Base-by-base conservation (phyloP, 2,797 vertebrate genomes). In the Ficedula albicollis region DNA sequence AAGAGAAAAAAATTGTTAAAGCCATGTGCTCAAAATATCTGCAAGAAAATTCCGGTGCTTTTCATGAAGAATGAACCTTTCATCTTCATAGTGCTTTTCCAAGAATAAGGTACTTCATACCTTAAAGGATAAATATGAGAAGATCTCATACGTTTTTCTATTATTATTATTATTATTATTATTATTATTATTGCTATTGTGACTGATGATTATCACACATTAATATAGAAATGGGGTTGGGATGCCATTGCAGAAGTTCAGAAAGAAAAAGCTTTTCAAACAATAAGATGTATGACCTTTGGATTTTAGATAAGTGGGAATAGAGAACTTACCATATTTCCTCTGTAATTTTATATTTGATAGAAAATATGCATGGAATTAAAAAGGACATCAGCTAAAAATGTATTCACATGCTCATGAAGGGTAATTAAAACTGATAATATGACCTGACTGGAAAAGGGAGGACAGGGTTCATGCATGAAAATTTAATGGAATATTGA, bases 391-490 rank as follows among this genome's bases (percentile, higher is more conserved):
- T 86, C 29, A 84, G 17, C 7, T 82, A 73, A 86, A 89, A 89
- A 70, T 63, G 9, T 52, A 79, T 73, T 84, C 19, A 68, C 23
- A n/a, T 89, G 32, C 19, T 91, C 25, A 49, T 68, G 36, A 90
- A 86, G 21, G 79, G 17, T 79, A 84, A 84, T 93, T 92, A 90
- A 97, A 95, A 81, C 32, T 34, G 58, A 64, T 76, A 52, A 5
- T 68, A 66, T 83, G 73, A 74, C 43, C 62, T 72, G 8, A 86
- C 32, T 76, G 48, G 15, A 67, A 68, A 84, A 22, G 23, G 23
- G 6, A 89, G 22, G 21, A 72, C 29, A 87, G 34, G 20, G 32
- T 52, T 2, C 9, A 41, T 43, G 15, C 27, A 81, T 63, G 29
- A 89, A 84, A 46, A 76, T 70, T 54, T 93, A 92, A 93, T 78